Conservation (phyloP, 92 coral and sea anemone species). For the Meandrina meandrites region DNA sequence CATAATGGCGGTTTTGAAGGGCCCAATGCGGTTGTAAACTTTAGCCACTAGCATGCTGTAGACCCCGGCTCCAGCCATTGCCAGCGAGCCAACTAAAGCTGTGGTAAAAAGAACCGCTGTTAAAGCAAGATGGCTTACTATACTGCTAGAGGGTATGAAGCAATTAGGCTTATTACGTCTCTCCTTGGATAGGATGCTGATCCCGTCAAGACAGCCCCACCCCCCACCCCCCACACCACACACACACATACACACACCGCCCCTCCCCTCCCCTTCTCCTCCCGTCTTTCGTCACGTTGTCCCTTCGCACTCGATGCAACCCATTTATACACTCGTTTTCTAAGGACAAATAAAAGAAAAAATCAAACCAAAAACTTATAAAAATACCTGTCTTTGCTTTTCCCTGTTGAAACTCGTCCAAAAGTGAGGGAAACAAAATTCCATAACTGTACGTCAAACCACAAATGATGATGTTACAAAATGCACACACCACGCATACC, state of each 20-base stretch:
- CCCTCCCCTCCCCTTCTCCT: too few relatives aligned
- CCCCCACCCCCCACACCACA: too few relatives aligned
- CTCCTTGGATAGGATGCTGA: too few relatives aligned
- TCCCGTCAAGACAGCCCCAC: too few relatives aligned
- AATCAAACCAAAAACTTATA: background rate
- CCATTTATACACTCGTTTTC: too few relatives aligned
- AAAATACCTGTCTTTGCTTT: constrained; percentile 25
- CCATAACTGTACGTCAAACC: constrained; percentile 26
- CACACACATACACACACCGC: too few relatives aligned
- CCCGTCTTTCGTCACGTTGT: too few relatives aligned
- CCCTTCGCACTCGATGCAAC: too few relatives aligned
- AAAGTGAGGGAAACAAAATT: constrained; percentile 27
- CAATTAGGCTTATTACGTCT: background rate
- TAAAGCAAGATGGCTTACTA: background rate
- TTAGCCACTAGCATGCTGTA: constrained; percentile 23
- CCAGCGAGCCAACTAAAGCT: constrained; percentile 37
- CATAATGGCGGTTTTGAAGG: background rate
- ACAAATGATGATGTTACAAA: constrained; percentile 29
- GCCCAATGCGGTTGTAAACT: constrained; percentile 22
- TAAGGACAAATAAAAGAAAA: background rate
- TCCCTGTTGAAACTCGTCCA: constrained; percentile 39
- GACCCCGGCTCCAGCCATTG: constrained; percentile 21
- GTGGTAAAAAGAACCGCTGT: background rate
- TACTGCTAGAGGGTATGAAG: too few relatives aligned
- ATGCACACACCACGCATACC: constrained; percentile 20